These are phyloP conservation scores for Aptenodytes patagonicus DNA, from an alignment of 2,113 vertebrate genomes.

Conservation along the genomic window DNA sequence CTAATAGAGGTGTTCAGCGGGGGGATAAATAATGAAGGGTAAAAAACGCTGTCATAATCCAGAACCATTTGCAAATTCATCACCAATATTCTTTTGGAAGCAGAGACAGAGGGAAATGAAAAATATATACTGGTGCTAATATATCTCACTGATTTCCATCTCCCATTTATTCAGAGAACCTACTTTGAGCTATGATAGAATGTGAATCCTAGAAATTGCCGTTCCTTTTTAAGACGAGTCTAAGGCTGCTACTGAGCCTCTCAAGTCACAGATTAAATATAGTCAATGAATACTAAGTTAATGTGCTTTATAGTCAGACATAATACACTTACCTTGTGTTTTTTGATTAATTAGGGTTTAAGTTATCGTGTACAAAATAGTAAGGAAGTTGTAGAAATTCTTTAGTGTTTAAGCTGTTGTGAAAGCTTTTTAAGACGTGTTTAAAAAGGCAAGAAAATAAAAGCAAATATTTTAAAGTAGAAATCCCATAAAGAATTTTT, in stretches of 20 bases:
- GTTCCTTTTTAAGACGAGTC: neutral
- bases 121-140: slow-evolving; percentile 58
- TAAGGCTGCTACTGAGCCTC: neutral
- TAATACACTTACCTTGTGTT: neutral
- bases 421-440: neutral
- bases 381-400: neutral
- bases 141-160: slow-evolving; percentile 76
- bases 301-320: neutral
- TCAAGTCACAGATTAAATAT: slow-evolving; percentile 4
- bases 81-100: slow-evolving; percentile 70
- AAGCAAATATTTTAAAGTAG: neutral
- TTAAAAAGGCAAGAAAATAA: neutral
- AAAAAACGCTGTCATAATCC: slow-evolving; percentile 74
- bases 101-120: slow-evolving; percentile 70
- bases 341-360: neutral
- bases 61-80: slow-evolving; percentile 82
- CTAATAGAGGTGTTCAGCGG: slow-evolving; percentile 69
- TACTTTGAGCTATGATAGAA: slow-evolving; percentile 67
- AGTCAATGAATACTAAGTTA: neutral
- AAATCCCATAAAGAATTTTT: neutral
- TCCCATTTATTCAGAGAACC: slow-evolving; percentile 64
- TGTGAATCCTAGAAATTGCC: slow-evolving; percentile 37
- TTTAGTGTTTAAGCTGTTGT: neutral
- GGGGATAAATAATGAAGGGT: slow-evolving; percentile 81
- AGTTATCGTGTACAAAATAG: neutral